These are phyloP conservation scores for Agonum fuliginosum DNA, from an alignment of 2,888 invertebrate species.

Conservation along the genomic window DNA sequence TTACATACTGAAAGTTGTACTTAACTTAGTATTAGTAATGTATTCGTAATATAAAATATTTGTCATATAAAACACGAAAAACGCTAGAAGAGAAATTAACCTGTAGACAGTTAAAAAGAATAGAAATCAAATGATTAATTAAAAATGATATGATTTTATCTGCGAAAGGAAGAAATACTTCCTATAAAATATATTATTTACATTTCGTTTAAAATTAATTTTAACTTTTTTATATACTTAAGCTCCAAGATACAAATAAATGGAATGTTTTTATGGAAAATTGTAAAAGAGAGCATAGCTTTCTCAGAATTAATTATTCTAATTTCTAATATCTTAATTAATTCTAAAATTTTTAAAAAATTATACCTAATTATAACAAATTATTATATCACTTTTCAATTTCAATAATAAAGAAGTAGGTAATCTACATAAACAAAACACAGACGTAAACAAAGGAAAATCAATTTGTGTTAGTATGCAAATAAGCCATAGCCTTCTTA, in stretches of 20 bases:
- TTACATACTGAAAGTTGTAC: neutral
- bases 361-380: neutral
- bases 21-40: neutral
- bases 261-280: neutral
- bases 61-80: neutral
- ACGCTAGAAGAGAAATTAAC: neutral
- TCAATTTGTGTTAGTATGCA: conserved; percentile 21
- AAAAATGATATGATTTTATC: too few species aligned
- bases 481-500: conserved; percentile 25
- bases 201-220: too few species aligned
- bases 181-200: neutral
- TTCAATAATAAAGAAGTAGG: neutral
- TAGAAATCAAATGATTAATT: neutral
- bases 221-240: too few species aligned
- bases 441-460: conserved; percentile 7
- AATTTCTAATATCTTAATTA: neutral
- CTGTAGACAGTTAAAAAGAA: neutral
- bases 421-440: neutral
- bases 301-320: neutral
- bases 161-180: too few species aligned
- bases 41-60: neutral
- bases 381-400: neutral
- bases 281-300: too few species aligned
- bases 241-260: neutral
- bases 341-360: neutral